A percentile compares a stretch with the other conserved stretches of the same genome.
phyloP scores from a whole-genome alignment of 2,888 invertebrate genomes.

The Eumerus sabulonum region DNA sequence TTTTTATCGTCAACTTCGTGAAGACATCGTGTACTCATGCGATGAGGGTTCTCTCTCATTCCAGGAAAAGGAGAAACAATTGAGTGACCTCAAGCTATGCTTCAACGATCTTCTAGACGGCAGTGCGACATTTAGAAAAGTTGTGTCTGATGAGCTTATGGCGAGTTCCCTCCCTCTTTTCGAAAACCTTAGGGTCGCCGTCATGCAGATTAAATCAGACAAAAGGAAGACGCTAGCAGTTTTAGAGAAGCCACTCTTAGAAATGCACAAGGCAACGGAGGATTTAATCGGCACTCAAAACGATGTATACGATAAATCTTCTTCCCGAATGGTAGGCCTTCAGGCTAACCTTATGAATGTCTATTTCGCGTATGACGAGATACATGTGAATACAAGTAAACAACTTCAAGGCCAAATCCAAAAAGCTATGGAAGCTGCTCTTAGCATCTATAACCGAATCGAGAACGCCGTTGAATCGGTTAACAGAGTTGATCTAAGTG shows the following conservation, averaged over 20 bases:
- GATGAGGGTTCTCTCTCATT: slow-evolving; percentile 22
- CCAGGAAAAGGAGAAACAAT: slow-evolving; percentile 26
- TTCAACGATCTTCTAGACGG: slow-evolving; percentile 32
- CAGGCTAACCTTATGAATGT: slow-evolving; percentile 61
- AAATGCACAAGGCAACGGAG: slow-evolving; percentile 50
- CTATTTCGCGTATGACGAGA: slow-evolving; percentile 64
- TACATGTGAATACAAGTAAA: slow-evolving; percentile 10
- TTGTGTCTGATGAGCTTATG: slow-evolving; percentile 43
- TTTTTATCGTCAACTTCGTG: slow-evolving; percentile 27
- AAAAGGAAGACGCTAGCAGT: slow-evolving; percentile 28
- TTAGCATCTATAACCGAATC: slow-evolving; percentile 54
- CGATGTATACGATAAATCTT: slow-evolving; percentile 50
- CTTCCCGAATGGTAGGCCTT: slow-evolving; percentile 58
- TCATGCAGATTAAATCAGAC: slow-evolving; percentile 34
- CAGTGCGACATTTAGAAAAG: slow-evolving; percentile 19
- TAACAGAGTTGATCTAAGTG: slow-evolving; percentile 36
- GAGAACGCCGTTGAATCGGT: slow-evolving; percentile 45
- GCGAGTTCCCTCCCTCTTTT: slow-evolving; percentile 30
- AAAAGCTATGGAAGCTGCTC: slow-evolving; percentile 36
- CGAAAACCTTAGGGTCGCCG: slow-evolving; percentile 32
- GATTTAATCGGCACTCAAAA: slow-evolving; percentile 44
- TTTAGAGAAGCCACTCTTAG: slow-evolving; percentile 40
- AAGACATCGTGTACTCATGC: slow-evolving; percentile 39
- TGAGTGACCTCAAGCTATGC: slow-evolving; percentile 20
- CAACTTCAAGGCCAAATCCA: slow-evolving; percentile 16